Evolutionary conservation across 2,888 invertebrate species (phyloP).

Genomic region (Tolmerus cingulatus): DNA sequence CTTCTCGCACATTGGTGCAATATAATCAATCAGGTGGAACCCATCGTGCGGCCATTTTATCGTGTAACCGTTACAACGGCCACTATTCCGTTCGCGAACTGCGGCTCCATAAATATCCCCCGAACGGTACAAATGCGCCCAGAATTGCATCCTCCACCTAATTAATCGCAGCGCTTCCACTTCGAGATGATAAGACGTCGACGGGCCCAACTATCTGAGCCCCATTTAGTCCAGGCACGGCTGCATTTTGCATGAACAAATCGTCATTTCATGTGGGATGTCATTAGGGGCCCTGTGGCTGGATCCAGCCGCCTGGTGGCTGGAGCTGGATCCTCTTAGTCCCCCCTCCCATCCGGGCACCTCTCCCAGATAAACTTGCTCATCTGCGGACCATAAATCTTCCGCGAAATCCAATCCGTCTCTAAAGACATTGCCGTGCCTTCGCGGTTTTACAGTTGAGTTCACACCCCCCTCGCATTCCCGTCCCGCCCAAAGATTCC

Average conservation of each 20-base stretch:
- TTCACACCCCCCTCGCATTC: not conserved
- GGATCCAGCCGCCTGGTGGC: not conserved
- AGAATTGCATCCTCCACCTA: not conserved
- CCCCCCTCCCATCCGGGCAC: not conserved
- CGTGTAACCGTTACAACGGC: not conserved
- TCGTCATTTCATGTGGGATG: constrained; percentile 41
- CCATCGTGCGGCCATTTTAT: not conserved
- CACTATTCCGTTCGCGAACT: not conserved
- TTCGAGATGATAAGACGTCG: constrained; percentile 22
- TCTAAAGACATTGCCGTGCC: not conserved
- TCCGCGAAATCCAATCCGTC: constrained; percentile 44
- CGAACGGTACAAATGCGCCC: not conserved
- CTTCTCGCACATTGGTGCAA: not conserved
- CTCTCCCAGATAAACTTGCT: constrained; percentile 44
- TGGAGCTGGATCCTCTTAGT: not conserved
- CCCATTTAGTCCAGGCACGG: constrained; percentile 44
- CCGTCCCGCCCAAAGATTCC: not conserved
- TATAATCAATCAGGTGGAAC: not conserved
- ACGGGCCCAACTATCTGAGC: constrained; percentile 33
- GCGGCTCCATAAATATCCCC: not conserved
- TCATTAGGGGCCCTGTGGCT: constrained; percentile 13
- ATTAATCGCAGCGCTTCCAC: constrained; percentile 27
- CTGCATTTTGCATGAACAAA: constrained; percentile 45
- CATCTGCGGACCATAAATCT: constrained; percentile 47
- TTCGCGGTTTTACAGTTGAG: not conserved